Base-by-base conservation (phyloP, 2,113 vertebrate species). In the Engraulis encrasicolus region DNA sequence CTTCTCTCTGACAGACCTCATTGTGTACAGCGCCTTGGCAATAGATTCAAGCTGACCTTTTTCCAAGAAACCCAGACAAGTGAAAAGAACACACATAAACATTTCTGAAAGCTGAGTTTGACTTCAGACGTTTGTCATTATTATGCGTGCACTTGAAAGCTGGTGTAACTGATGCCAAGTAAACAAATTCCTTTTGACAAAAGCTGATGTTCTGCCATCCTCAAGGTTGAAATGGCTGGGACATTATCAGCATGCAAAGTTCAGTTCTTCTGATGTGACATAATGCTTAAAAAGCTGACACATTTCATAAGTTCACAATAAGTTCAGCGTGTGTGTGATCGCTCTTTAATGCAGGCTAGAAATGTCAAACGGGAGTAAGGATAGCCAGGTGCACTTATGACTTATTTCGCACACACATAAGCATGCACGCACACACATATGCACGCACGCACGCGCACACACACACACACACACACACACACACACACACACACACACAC, bases 211-310 rank as follows among this genome's bases (percentile, higher is more conserved):
- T 74, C 66, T 74, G 27, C 14, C 66, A 74, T 3, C 34, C 31
- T 31, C 66, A 74, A 74, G 66, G 66, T 74, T 74, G 66, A 74
- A 27, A 74, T 31, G 66, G 17, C 66, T 74, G 31, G 15, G 11
- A 15, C 31, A 4, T 74, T 14, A 71, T 71, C 61, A 74, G 12
- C 12, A 74, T 31, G 31, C 17, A 74, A 15, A 6, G 66, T 15
- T 74, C 66, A 74, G 66, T 74, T 74, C 66, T 74, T 34, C 1
- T 71, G 61, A 71, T 71, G 61, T 74, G 66, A 74, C 66, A 74
- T 31, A 14, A 74, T 74, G 66, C 31, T 74, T 34, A 3, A 66
- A 0, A 66, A 31, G 17, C 66, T 34, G 66, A 74, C 66, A 74
- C 12, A 34, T 18, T 36, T 74, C 12, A n/a, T 31, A 74, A 74